Conservation (phyloP, 2,113 vertebrate genomes). For the Smithornis capensis region DNA sequence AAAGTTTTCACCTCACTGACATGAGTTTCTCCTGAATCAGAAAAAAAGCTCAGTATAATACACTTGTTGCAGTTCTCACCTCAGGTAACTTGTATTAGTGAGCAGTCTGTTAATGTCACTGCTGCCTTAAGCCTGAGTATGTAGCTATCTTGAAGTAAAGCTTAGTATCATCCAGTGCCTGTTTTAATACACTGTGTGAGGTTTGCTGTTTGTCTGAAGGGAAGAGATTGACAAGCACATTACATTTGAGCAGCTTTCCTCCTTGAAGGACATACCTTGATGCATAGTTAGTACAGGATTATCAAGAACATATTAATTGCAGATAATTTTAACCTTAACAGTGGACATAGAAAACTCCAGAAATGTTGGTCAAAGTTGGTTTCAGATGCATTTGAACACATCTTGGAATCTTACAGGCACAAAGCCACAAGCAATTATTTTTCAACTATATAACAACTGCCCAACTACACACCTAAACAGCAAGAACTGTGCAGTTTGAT, state of each 20-base stretch:
- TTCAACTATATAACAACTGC: background rate
- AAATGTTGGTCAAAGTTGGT: background rate
- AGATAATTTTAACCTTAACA: background rate
- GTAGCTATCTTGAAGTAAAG: background rate
- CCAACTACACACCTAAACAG: background rate
- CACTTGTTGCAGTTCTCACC: background rate
- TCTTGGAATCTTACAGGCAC: background rate
- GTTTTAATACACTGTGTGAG: background rate
- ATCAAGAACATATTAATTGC: background rate
- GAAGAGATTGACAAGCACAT: background rate
- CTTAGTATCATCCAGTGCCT: background rate
- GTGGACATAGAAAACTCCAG: background rate
- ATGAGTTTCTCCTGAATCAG: background rate
- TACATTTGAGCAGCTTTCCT: background rate
- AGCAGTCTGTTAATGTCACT: background rate
- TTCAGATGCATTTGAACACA: background rate
- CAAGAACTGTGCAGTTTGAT: accelerated
- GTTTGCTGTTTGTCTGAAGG: background rate
- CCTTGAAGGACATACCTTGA: background rate
- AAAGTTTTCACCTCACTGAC: background rate
- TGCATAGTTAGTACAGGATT: background rate
- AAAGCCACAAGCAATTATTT: background rate
- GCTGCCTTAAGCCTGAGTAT: background rate
- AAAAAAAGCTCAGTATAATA: background rate
- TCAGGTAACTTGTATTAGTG: background rate